Evolutionary conservation across 2,797 vertebrate species (phyloP).

Genomic region (Propithecus deckenii): DNA sequence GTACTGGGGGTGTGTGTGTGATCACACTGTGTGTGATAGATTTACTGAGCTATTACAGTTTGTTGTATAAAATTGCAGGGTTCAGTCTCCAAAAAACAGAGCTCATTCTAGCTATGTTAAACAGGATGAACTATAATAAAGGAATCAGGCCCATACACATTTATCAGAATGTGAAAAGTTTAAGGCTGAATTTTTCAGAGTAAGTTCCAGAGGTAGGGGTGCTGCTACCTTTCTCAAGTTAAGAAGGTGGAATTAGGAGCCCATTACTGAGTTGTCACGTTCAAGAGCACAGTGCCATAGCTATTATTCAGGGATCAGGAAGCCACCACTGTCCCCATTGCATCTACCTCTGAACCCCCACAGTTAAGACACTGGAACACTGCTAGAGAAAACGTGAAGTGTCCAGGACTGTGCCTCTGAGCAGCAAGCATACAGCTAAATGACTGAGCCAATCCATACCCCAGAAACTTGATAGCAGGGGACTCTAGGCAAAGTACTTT

Average conservation of each 20-base stretch:
- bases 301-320: neutral
- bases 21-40: constrained; percentile 44
- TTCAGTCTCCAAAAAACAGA: neutral
- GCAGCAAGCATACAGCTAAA: neutral
- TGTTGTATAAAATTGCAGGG: constrained; percentile 32
- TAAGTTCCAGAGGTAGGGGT: neutral
- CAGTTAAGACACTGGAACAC: neutral
- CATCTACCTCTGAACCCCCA: neutral
- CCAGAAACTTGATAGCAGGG: neutral
- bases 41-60: constrained; percentile 36
- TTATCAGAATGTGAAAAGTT: constrained; percentile 3
- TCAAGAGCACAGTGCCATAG: neutral
- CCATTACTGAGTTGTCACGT: neutral
- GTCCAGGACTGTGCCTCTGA: neutral
- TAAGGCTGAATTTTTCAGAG: neutral
- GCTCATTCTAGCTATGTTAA: constrained; percentile 49
- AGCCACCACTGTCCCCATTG: neutral
- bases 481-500: neutral
- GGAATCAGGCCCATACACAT: neutral
- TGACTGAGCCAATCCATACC: neutral
- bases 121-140: constrained; percentile 23
- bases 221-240: neutral
- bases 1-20: neutral
- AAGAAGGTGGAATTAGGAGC: neutral
- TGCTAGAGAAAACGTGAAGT: neutral